These are phyloP conservation scores for Aphidius colemani DNA, from an alignment of 2,888 invertebrate species.

Conservation along the genomic window DNA sequence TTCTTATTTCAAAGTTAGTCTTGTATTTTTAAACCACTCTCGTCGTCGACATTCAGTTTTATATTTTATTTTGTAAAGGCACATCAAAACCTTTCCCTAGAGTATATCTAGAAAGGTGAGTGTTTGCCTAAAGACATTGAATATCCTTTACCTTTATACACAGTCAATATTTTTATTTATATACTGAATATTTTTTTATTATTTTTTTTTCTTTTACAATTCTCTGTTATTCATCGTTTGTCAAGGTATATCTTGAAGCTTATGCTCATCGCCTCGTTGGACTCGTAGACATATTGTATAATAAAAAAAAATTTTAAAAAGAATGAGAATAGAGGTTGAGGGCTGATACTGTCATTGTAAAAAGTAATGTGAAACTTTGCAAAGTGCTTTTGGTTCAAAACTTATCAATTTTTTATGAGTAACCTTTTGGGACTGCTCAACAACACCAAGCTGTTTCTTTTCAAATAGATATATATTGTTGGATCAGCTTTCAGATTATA, in stretches of 20 bases:
- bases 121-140: constrained; percentile 21
- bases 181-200: constrained; percentile 22
- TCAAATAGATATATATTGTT: constrained; percentile 7
- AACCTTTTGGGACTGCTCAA: constrained; percentile 28
- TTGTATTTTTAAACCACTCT: constrained; percentile 59
- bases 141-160: constrained; percentile 3
- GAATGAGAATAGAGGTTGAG: neutral
- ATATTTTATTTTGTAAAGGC: constrained; percentile 60
- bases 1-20: constrained; percentile 21
- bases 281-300: neutral
- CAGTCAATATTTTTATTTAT: constrained; percentile 24
- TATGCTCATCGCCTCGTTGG: constrained; percentile 19
- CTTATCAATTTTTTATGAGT: constrained; percentile 39
- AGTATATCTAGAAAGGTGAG: constrained; percentile 31
- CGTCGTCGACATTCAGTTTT: constrained; percentile 56
- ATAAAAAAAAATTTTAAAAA: neutral
- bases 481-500: constrained; percentile 8
- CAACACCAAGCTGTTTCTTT: constrained; percentile 8
- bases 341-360: constrained; percentile 15
- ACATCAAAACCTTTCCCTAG: constrained; percentile 30
- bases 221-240: constrained; percentile 12
- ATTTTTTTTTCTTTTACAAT: constrained; percentile 15
- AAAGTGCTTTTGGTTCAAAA: constrained; percentile 29
- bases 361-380: constrained; percentile 13
- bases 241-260: constrained; percentile 4